A percentile compares a stretch with the other conserved stretches of the same genome.
Evolutionary conservation across 2,113 vertebrate genomes (phyloP).

Genomic region (Tapirus terrestris): DNA sequence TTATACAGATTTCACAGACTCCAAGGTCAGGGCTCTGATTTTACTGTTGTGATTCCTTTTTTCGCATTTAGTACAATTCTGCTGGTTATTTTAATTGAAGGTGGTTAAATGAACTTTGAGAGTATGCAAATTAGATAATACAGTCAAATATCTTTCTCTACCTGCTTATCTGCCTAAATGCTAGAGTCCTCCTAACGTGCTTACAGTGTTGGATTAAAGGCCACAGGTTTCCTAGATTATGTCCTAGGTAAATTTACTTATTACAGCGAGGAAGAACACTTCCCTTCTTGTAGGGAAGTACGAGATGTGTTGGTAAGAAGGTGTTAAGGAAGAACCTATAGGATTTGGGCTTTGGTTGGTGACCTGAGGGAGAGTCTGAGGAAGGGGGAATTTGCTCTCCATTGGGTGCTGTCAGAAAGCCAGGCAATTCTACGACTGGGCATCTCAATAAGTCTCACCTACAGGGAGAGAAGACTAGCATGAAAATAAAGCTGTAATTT

Average conservation of each 20-base stretch:
- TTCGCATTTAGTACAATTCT: not conserved
- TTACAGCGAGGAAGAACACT: not conserved
- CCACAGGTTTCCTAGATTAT: not conserved
- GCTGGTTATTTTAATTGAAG: constrained; percentile 8
- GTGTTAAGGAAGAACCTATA: not conserved
- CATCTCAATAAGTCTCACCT: not conserved
- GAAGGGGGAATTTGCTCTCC: not conserved
- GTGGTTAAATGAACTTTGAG: not conserved
- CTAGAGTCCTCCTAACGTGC: not conserved
- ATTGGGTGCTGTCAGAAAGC: not conserved
- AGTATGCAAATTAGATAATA: constrained; percentile 54
- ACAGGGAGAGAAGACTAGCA: not conserved
- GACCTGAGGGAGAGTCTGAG: not conserved
- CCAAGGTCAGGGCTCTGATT: not conserved
- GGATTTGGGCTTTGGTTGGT: not conserved
- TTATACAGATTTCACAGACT: not conserved
- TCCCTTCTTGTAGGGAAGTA: not conserved
- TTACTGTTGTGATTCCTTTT: not conserved
- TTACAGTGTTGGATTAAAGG: constrained; percentile 45
- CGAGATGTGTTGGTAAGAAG: not conserved
- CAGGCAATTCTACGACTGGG: not conserved
- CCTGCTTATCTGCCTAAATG: constrained; percentile 24
- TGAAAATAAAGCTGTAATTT: not conserved
- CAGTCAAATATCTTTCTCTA: not conserved
- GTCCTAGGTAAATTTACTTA: not conserved